These are phyloP conservation scores for Indri indri DNA, from an alignment of 2,113 vertebrate species.

Conservation along the genomic window DNA sequence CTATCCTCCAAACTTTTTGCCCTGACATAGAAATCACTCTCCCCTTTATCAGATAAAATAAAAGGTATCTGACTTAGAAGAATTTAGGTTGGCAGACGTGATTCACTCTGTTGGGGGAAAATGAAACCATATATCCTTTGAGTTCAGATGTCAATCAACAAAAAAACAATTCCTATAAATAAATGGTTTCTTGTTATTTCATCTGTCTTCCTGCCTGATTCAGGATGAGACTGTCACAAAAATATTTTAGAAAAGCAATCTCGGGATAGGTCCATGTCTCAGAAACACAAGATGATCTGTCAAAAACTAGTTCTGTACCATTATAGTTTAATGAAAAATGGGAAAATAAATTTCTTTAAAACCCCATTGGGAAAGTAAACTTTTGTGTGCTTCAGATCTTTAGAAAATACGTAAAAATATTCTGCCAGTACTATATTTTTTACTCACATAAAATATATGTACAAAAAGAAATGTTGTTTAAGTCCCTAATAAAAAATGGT, in stretches of 20 bases:
- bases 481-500: neutral
- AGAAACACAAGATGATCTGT: constrained; percentile 8
- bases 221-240: constrained; percentile 65
- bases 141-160: constrained; percentile 71
- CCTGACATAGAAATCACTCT: neutral
- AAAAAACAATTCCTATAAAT: constrained; percentile 62
- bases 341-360: neutral
- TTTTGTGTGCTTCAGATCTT: neutral
- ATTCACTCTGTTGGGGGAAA: constrained; percentile 39
- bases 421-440: no score
- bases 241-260: constrained; percentile 56
- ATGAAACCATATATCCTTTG: constrained; percentile 57
- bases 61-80: constrained; percentile 1
- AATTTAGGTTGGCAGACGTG: constrained; percentile 21
- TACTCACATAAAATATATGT: neutral
- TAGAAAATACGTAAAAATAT: neutral
- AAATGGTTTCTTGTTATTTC: constrained; percentile 66
- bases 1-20: neutral
- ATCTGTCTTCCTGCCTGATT: constrained; percentile 54
- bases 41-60: neutral
- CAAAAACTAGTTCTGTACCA: constrained; percentile 11
- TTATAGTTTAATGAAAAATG: constrained; percentile 2
- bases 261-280: neutral
- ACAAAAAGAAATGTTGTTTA: no score
- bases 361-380: neutral